These are phyloP conservation scores for Pogonomyrmex californicus DNA, from an alignment of 1,140 invertebrate species.

Conservation along the genomic window DNA sequence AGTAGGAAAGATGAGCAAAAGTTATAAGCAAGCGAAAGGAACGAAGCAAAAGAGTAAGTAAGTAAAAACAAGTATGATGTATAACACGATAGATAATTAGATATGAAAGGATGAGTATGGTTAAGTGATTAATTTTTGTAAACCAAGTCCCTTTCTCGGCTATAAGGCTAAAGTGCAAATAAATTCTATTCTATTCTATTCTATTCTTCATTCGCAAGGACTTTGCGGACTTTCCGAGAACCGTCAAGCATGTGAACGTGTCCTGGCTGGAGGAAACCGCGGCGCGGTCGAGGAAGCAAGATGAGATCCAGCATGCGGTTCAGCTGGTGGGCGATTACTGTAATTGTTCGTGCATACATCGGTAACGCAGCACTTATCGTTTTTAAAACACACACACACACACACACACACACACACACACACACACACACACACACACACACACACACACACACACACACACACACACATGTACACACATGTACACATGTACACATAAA, in stretches of 20 bases:
- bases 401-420: background rate
- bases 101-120: too few relatives aligned
- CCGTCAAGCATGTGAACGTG: slow-evolving; percentile 79
- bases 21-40: too few relatives aligned
- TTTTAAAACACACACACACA: background rate
- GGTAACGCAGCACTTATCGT: slow-evolving; percentile 36
- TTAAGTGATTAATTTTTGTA: too few relatives aligned
- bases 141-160: too few relatives aligned
- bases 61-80: too few relatives aligned
- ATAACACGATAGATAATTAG: too few relatives aligned
- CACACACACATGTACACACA: background rate
- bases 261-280: slow-evolving; percentile 79
- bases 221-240: slow-evolving; percentile 70
- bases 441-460: background rate
- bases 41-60: too few relatives aligned
- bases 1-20: too few relatives aligned
- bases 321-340: slow-evolving; percentile 77
- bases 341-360: slow-evolving; percentile 77
- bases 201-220: slow-evolving; percentile 66
- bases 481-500: background rate
- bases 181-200: too few relatives aligned
- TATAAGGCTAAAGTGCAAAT: too few relatives aligned
- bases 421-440: background rate
- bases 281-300: slow-evolving; percentile 59
- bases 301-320: slow-evolving; percentile 73